These are phyloP conservation scores for Tenodera sinensis DNA, from an alignment of 2,888 invertebrate genomes.

Conservation along the genomic window DNA sequence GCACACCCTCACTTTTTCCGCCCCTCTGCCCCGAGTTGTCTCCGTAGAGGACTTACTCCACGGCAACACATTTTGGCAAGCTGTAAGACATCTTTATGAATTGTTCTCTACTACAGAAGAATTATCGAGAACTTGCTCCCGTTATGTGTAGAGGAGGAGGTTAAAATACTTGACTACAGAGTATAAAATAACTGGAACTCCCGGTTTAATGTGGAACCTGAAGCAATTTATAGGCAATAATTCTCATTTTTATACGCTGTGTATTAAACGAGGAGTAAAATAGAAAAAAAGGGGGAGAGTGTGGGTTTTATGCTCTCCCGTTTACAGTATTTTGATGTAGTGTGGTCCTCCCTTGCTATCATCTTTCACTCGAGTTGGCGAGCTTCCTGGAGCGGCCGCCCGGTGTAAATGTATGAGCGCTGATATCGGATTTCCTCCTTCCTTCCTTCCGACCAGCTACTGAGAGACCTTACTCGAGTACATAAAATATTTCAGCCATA, in stretches of 20 bases:
- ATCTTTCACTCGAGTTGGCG: slow-evolving; percentile 9
- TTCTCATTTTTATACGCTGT: slow-evolving; percentile 17
- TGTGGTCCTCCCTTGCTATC: neutral
- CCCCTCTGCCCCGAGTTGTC: neutral
- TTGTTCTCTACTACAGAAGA: slow-evolving; percentile 6
- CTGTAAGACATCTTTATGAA: neutral
- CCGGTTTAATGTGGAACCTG: slow-evolving; percentile 8
- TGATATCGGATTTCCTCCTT: slow-evolving; percentile 20
- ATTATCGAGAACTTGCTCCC: slow-evolving; percentile 5
- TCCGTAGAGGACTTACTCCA: neutral
- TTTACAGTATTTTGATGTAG: slow-evolving; percentile 18
- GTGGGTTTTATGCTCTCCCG: slow-evolving; percentile 15
- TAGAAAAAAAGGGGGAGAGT: neutral
- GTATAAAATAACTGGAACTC: slow-evolving; percentile 9
- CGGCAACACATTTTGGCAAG: neutral
- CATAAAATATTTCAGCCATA: slow-evolving; percentile 17
- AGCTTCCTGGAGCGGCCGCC: neutral
- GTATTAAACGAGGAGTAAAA: slow-evolving; percentile 6
- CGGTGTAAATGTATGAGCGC: slow-evolving; percentile 15
- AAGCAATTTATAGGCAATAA: slow-evolving; percentile 22
- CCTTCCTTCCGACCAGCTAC: neutral
- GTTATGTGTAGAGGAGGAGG: neutral
- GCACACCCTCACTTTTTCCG: neutral
- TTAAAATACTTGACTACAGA: slow-evolving; percentile 15
- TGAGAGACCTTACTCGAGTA: neutral